Evolutionary conservation across 2,113 vertebrate genomes (phyloP).

Genomic region (Anoplopoma fimbria): DNA sequence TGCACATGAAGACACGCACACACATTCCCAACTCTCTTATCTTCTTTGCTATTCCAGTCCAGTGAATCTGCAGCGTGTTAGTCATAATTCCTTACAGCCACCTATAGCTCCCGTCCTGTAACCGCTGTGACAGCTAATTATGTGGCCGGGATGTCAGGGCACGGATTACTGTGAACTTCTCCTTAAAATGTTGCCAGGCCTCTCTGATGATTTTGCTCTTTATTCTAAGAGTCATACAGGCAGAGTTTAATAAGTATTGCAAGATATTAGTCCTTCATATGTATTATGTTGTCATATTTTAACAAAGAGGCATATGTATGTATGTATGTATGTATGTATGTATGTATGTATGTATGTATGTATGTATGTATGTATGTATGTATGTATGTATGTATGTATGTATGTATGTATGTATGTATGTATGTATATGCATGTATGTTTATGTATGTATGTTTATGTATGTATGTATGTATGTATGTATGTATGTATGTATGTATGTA

Average conservation of each 20-base stretch:
- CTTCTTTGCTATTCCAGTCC: constrained; percentile 37
- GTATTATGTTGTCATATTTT: not conserved
- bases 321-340: not conserved
- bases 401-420: too few species aligned
- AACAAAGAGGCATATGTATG: not conserved
- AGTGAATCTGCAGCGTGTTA: constrained; percentile 36
- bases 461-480: too few species aligned
- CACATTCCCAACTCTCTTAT: constrained; percentile 37
- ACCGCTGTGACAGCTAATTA: constrained; percentile 44
- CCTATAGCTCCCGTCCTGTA: constrained; percentile 41
- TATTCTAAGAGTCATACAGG: not conserved
- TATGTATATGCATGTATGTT: too few species aligned
- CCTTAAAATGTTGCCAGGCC: not conserved
- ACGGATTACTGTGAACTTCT: constrained; percentile 3
- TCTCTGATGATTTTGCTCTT: not conserved
- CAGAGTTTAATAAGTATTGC: not conserved
- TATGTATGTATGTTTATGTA: too few species aligned
- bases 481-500: not conserved
- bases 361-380: too few species aligned
- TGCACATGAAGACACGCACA: not conserved
- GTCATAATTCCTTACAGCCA: constrained; percentile 31
- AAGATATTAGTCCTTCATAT: not conserved
- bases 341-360: too few species aligned
- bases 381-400: too few species aligned
- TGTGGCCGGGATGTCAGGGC: constrained; percentile 18